Evolutionary conservation across 2,113 vertebrate species (phyloP).

Genomic region (Xiphophorus couchianus): DNA sequence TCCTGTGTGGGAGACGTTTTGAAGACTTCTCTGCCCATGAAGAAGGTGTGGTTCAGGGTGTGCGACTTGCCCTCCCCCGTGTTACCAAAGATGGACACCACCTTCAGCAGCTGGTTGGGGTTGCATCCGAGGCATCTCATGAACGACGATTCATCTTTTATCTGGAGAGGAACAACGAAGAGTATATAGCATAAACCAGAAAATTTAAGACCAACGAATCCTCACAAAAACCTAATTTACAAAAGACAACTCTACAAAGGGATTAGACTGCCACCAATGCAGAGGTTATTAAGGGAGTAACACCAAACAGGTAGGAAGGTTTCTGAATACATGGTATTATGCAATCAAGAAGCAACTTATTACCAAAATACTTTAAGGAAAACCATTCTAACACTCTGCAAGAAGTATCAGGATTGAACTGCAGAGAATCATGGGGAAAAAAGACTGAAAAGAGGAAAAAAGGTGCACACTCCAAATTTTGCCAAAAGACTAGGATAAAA

Average conservation of each 20-base stretch:
- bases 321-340: not conserved
- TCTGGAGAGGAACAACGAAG: slow-evolving; percentile 69
- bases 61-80: slow-evolving; percentile 98
- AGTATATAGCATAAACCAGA: not conserved
- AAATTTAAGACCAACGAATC: not conserved
- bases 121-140: slow-evolving; percentile 88
- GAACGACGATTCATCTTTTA: slow-evolving; percentile 91
- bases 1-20: slow-evolving; percentile 97
- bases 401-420: not conserved
- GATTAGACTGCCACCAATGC: not conserved
- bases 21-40: slow-evolving; percentile 95
- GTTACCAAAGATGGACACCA: slow-evolving; percentile 99
- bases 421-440: not conserved
- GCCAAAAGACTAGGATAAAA: not conserved
- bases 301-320: not conserved
- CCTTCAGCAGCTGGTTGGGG: slow-evolving; percentile 93
- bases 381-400: no score
- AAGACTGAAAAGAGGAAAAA: no score
- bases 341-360: not conserved
- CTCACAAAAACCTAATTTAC: not conserved
- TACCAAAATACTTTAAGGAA: not conserved
- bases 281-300: not conserved
- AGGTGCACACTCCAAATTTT: not conserved
- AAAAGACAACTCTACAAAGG: not conserved
- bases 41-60: slow-evolving; percentile 98